Evolutionary conservation across 2,888 invertebrate genomes (phyloP), one percentile per base, ranked within the genome.

Genomic region (Polydrusus cervinus): DNA sequence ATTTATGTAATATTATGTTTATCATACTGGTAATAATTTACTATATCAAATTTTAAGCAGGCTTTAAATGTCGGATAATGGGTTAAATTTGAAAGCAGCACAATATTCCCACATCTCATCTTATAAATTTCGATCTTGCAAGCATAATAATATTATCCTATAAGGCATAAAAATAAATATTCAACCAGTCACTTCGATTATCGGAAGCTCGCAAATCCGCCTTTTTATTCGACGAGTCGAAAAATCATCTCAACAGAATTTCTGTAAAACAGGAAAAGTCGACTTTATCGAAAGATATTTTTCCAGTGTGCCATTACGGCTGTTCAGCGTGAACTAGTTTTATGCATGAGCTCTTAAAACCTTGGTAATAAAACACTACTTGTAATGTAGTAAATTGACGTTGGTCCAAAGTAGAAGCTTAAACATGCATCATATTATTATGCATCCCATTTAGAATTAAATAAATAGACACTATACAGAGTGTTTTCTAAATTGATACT

Each of bases 141-240:
- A 18, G 57, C 43, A 55, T 69, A 74, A 67, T 62, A 68, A 51
- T 62, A 64, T 62, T 64, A 49, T 69, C 53, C 40, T 67, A 68
- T 61, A 64, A 55, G 34, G 74, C 64, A 69, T 68, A 74, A 74
- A 68, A 74, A 74, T 74, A 74, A 74, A 74, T 60, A 74, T 74
- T 69, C 74, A 64, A 38, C 45, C 69, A 74, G 68, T 74, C 74
- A 74, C 60, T 69, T 69, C 70, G 74, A 74, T 74, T 74, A 74
- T 70, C 74, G 53, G 60, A 69, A 68, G 65, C 60, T 70, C 65
- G 65, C 74, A 70, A 74, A 74, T 74, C 69, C 57, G 55, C 40
- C 40, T 49, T 61, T 73, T 73, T 73, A 73, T 67, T 67, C 62
- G 53, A 57, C 45, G 72, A 51, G 14, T 62, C 20, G 70, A 57